A percentile compares a stretch with the other conserved stretches of the same genome.
Evolutionary conservation across 2,888 invertebrate genomes (phyloP).

Genomic region (Camponotus fellah): DNA sequence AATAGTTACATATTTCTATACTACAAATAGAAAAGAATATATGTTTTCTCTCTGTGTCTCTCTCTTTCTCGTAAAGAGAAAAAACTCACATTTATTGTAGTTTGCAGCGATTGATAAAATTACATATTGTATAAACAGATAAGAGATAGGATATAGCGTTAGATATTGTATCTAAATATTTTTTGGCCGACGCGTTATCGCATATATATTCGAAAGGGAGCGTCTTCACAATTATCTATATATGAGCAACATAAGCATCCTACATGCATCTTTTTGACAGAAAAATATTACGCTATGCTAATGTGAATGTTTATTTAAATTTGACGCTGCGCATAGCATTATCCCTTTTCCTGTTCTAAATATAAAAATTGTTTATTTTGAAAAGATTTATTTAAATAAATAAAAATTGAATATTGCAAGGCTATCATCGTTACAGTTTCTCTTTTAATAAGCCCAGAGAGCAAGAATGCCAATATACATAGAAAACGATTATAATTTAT

Average conservation of each 20-base stretch:
- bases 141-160: slow-evolving; percentile 39
- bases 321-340: slow-evolving; percentile 1
- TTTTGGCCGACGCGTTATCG: slow-evolving; percentile 2
- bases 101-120: slow-evolving; percentile 36
- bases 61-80: slow-evolving; percentile 1
- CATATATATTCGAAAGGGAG: background rate
- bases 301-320: slow-evolving; percentile 18
- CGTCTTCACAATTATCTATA: slow-evolving; percentile 1
- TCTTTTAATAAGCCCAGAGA: background rate
- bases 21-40: slow-evolving; percentile 11
- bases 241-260: slow-evolving; percentile 24
- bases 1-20: background rate
- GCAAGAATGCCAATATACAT: background rate
- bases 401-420: background rate
- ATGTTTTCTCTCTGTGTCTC: background rate
- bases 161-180: slow-evolving; percentile 41
- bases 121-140: slow-evolving; percentile 40
- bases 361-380: slow-evolving; percentile 30
- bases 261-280: background rate
- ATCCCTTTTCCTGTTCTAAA: background rate
- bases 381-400: slow-evolving; percentile 8
- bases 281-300: slow-evolving; percentile 7
- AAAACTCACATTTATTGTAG: slow-evolving; percentile 41
- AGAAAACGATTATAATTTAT: background rate
- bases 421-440: background rate